Conservation (phyloP, 2,113 vertebrate genomes). For the Mohoua ochrocephala region DNA sequence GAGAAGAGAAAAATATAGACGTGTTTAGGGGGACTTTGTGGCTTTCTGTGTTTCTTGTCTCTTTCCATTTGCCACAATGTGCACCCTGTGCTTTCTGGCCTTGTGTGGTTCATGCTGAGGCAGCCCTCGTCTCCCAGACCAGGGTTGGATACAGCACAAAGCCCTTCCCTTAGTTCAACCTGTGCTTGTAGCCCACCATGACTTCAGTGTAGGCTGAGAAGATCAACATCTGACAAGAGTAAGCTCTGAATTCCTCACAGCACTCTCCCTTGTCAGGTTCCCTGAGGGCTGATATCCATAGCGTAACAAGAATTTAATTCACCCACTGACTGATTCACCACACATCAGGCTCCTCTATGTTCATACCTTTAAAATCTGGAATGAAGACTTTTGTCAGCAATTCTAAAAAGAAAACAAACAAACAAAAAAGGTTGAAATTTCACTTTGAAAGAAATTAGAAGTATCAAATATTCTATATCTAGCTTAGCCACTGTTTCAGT, state of each 20-base stretch:
- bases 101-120: background rate
- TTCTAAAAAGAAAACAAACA: background rate
- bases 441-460: background rate
- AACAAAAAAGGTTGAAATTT: background rate
- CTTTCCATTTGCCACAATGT: background rate
- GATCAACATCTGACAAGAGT: background rate
- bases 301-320: background rate
- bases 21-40: background rate
- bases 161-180: background rate
- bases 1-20: background rate
- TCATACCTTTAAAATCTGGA: background rate
- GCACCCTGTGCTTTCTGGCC: background rate
- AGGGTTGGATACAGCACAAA: background rate
- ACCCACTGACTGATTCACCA: background rate
- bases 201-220: background rate
- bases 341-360: background rate
- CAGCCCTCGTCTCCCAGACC: rapidly evolving
- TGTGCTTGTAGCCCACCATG: background rate
- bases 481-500: background rate
- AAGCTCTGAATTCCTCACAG: background rate
- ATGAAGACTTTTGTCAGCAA: background rate
- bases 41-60: background rate
- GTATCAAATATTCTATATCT: background rate
- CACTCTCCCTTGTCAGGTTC: background rate
- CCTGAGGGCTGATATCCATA: background rate